Percentiles rank a stretch among this genome's conserved stretches.
Evolutionary conservation across 2,113 vertebrate species (phyloP).

Genomic region (Eulacestoma nigropectus): DNA sequence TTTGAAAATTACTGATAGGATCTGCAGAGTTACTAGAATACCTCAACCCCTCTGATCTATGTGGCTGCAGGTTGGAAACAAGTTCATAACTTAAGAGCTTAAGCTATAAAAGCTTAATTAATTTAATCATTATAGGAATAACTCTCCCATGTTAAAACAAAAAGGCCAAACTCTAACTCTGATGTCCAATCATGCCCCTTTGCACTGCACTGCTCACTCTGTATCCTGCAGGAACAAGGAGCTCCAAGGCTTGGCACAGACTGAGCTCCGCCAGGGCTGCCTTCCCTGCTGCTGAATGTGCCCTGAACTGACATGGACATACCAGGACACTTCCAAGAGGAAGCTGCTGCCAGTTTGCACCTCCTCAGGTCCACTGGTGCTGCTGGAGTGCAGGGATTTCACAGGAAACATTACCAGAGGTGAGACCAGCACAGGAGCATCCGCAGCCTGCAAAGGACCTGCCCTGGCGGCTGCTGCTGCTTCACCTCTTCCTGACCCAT

Average conservation of each 20-base stretch:
- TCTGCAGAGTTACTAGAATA: neutral
- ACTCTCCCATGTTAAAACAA: neutral
- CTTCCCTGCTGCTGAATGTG: neutral
- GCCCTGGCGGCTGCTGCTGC: neutral
- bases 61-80: neutral
- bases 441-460: neutral
- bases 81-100: slow-evolving; percentile 37
- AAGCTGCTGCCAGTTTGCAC: neutral
- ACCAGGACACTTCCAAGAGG: neutral
- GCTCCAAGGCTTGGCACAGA: neutral
- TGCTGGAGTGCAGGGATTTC: neutral
- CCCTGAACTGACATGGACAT: neutral
- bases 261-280: neutral
- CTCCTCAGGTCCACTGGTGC: neutral
- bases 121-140: slow-evolving; percentile 43
- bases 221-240: neutral
- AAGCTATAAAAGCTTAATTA: slow-evolving; percentile 33
- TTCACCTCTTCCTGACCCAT: neutral
- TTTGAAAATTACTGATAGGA: slow-evolving; percentile 22
- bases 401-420: neutral
- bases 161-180: neutral
- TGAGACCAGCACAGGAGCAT: neutral
- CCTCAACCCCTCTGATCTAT: slow-evolving; percentile 29
- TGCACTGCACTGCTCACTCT: neutral
- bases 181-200: neutral